phyloP scores from a whole-genome alignment of 1,140 invertebrate species.

The Aplysia californica region DNA sequence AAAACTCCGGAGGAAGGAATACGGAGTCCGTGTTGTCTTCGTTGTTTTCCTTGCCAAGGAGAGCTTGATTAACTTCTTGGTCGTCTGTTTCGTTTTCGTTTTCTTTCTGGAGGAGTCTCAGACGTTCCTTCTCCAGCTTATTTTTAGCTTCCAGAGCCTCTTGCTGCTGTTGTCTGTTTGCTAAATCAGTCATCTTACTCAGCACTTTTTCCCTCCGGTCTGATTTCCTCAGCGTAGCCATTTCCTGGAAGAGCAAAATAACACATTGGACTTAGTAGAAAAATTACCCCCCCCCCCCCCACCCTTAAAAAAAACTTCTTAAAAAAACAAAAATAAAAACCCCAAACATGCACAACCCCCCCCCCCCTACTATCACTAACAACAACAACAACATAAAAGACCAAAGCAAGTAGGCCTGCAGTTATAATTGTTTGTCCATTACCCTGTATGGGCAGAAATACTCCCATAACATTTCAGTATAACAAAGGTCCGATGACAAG shows the following conservation, averaged over 20 bases:
- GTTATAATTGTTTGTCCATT: too few species aligned
- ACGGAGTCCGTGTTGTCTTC: conserved; percentile 4
- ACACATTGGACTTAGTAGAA: too few species aligned
- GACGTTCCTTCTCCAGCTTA: background rate
- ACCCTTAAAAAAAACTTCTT: too few species aligned
- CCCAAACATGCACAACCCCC: too few species aligned
- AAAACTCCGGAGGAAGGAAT: background rate
- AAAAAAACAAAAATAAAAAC: too few species aligned
- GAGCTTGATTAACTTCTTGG: background rate
- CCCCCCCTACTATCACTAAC: too few species aligned
- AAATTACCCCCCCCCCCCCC: background rate
- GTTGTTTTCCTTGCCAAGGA: background rate
- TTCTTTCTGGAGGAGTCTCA: background rate
- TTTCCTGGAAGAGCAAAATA: conserved; percentile 45
- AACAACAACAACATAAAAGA: too few species aligned
- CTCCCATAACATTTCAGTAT: too few species aligned
- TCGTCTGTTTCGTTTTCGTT: background rate
- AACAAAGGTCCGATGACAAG: too few species aligned
- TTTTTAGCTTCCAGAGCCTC: background rate
- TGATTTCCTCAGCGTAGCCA: conserved; percentile 56
- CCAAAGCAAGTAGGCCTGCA: too few species aligned
- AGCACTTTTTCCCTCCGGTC: conserved; percentile 56
- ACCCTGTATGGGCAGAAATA: too few species aligned
- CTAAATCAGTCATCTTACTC: conserved; percentile 45
- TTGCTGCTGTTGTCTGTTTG: conserved; percentile 13